phyloP scores from a whole-genome alignment of 2,888 invertebrate species.

The Protodeltote pygarga region DNA sequence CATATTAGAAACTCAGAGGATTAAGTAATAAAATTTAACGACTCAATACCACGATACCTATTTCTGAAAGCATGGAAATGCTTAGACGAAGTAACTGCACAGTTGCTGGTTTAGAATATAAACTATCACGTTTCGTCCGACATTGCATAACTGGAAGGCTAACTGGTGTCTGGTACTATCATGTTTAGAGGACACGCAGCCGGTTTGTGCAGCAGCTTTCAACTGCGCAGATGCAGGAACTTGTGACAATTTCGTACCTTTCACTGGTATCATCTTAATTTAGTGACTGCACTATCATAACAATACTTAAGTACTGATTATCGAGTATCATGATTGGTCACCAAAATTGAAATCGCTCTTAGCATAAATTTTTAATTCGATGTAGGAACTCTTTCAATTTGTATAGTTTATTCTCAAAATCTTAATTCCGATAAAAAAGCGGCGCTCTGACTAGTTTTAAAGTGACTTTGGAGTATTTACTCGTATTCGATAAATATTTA shows the following conservation, averaged over 20 bases:
- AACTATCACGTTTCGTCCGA: constrained; percentile 31
- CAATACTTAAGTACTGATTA: too few species aligned
- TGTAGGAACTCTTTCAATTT: too few species aligned
- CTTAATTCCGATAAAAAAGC: too few species aligned
- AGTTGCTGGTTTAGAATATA: constrained; percentile 4
- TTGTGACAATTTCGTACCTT: constrained; percentile 5
- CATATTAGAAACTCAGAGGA: constrained; percentile 2
- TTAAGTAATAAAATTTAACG: constrained; percentile 5
- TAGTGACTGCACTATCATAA: too few species aligned
- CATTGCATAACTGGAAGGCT: constrained; percentile 52
- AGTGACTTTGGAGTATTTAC: too few species aligned
- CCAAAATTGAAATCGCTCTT: too few species aligned
- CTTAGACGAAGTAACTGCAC: constrained; percentile 12
- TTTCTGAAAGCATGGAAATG: constrained; percentile 19
- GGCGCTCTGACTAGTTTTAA: too few species aligned
- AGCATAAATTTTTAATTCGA: too few species aligned
- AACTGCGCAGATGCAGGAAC: constrained; percentile 11
- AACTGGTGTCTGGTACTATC: constrained; percentile 47
- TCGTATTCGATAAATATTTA: too few species aligned
- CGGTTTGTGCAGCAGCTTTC: constrained; percentile 29
- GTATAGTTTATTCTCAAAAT: too few species aligned
- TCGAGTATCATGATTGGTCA: too few species aligned
- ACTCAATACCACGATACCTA: neutral
- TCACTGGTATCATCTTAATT: neutral
- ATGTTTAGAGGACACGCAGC: constrained; percentile 43